A percentile compares a stretch with the other conserved stretches of the same genome.
These are phyloP conservation scores for Conus canariensis DNA, from an alignment of 2,888 invertebrate genomes.

Conservation along the genomic window DNA sequence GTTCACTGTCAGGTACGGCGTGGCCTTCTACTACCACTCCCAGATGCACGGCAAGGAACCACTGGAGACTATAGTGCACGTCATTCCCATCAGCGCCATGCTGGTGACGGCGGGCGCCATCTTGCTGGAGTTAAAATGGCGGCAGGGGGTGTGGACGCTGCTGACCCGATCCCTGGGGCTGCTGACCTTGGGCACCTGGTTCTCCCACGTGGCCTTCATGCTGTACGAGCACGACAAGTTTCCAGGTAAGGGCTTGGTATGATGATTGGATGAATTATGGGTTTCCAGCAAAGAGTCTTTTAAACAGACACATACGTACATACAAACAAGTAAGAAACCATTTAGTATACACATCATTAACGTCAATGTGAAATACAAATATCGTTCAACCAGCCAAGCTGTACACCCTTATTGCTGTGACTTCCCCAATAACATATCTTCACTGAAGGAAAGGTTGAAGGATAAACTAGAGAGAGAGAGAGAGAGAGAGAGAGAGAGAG, in stretches of 20 bases:
- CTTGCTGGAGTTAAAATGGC: conserved; percentile 43
- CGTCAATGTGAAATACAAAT: no score
- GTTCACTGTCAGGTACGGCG: conserved; percentile 48
- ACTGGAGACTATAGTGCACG: conserved; percentile 58
- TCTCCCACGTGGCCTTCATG: conserved; percentile 64
- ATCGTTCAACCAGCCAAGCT: no score
- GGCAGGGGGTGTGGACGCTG: conserved; percentile 53
- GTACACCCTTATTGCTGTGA: no score
- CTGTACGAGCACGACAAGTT: conserved; percentile 60
- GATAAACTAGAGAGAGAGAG: no score
- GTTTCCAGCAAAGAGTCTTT: no score
- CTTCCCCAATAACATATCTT: no score
- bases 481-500: no score
- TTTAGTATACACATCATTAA: no score
- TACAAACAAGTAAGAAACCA: no score
- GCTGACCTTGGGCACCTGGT: conserved; percentile 67
- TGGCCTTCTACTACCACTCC: conserved; percentile 56
- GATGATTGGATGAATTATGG: no score
- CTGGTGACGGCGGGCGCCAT: conserved; percentile 42
- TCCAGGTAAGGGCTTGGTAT: conserved; percentile 38
- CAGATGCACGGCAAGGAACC: conserved; percentile 59
- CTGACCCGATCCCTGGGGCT: conserved; percentile 55
- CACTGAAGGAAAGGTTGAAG: no score
- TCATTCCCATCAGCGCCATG: conserved; percentile 59
- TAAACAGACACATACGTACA: no score